Conservation (phyloP, 2,888 invertebrate genomes). For the Subacronicta megacephala region DNA sequence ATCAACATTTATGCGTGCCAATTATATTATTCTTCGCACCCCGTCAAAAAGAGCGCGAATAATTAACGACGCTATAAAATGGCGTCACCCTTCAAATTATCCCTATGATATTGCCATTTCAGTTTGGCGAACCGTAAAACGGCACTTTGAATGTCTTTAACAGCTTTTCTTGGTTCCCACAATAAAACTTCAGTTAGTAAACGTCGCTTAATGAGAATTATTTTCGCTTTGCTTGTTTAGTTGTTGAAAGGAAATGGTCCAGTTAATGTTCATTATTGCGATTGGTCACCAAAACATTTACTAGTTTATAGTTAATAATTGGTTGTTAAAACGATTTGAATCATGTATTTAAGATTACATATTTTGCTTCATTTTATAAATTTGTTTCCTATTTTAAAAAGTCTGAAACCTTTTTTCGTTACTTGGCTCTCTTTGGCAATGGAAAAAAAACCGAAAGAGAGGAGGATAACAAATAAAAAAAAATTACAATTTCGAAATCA, state of each 20-base stretch:
- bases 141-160: conserved; percentile 51
- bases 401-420: no score
- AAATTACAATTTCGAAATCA: no score
- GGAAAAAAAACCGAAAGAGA: no score
- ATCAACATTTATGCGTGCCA: conserved; percentile 6
- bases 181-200: conserved; percentile 57
- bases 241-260: conserved; percentile 47
- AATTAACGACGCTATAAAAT: conserved; percentile 43
- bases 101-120: conserved; percentile 44
- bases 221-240: conserved; percentile 46
- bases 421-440: no score
- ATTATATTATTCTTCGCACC: conserved; percentile 22
- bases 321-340: conserved; percentile 4
- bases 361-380: no score
- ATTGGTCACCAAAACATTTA: conserved; percentile 23
- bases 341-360: no score
- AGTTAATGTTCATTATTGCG: conserved; percentile 46
- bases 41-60: conserved; percentile 33
- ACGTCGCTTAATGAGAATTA: conserved; percentile 57
- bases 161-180: conserved; percentile 36
- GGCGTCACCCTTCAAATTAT: conserved; percentile 44
- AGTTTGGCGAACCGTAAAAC: conserved; percentile 49
- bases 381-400: no score
- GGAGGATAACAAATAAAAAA: no score
- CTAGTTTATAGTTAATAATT: conserved; percentile 26